Evolutionary conservation across 2,888 invertebrate genomes (phyloP).

Genomic region (Uloborus plumipes): DNA sequence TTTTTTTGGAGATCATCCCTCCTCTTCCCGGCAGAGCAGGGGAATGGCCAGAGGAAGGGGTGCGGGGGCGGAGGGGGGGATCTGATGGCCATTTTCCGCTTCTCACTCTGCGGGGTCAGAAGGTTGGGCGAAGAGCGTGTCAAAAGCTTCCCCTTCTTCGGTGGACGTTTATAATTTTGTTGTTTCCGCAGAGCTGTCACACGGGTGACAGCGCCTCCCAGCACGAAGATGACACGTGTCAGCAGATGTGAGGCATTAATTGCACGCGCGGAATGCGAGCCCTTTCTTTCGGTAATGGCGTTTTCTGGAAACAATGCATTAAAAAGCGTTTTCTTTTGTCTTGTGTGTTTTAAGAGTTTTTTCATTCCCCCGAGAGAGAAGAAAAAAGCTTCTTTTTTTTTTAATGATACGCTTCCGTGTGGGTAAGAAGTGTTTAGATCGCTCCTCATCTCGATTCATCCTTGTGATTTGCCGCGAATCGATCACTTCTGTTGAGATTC

Average conservation of each 20-base stretch:
- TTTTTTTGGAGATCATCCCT: too few species aligned
- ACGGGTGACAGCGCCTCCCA: conserved; percentile 34
- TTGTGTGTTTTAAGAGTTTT: too few species aligned
- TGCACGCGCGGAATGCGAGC: too few species aligned
- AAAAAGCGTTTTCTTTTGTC: too few species aligned
- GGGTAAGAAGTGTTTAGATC: conserved; percentile 44
- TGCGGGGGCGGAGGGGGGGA: conserved; percentile 16
- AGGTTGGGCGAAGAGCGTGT: conserved; percentile 23
- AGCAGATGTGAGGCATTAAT: too few species aligned
- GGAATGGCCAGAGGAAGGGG: conserved; percentile 7
- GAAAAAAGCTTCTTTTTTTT: conserved; percentile 24
- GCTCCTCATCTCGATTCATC: conserved; percentile 1
- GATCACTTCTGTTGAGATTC: too few species aligned
- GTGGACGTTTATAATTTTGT: conserved; percentile 63
- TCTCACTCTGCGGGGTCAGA: neutral
- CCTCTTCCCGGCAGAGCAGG: too few species aligned
- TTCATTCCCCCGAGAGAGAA: too few species aligned
- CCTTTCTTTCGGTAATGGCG: too few species aligned
- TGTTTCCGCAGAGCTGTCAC: conserved; percentile 61
- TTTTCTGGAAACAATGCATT: too few species aligned
- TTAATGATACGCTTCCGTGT: conserved; percentile 56
- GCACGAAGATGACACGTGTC: too few species aligned
- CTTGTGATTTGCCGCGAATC: too few species aligned
- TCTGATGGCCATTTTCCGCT: conserved; percentile 54
- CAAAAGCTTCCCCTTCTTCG: conserved; percentile 31